These are phyloP conservation scores for Tryphoninae sp. DNA, from an alignment of 2,888 invertebrate species.

Conservation along the genomic window DNA sequence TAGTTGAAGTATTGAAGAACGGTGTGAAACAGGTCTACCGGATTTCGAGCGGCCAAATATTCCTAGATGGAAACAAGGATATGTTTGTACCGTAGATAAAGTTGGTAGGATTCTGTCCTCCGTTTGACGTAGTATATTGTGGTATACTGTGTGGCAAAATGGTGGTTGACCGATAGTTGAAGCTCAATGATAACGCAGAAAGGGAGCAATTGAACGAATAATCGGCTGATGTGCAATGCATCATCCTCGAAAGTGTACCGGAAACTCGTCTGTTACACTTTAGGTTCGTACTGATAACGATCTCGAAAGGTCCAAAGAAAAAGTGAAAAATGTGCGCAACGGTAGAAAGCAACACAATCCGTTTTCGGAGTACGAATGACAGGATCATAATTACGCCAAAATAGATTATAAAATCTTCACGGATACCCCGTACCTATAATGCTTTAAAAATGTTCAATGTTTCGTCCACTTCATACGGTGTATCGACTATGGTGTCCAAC, in stretches of 20 bases:
- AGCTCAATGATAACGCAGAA: slow-evolving; percentile 67
- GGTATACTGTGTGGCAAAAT: slow-evolving; percentile 60
- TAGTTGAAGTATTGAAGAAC: too few relatives aligned
- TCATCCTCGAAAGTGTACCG: slow-evolving; percentile 39
- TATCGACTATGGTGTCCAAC: neutral
- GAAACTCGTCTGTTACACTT: slow-evolving; percentile 42
- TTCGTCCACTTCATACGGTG: neutral
- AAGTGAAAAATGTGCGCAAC: slow-evolving; percentile 24
- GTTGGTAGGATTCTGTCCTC: too few relatives aligned
- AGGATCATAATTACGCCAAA: slow-evolving; percentile 44
- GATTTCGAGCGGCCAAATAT: too few relatives aligned
- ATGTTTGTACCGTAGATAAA: too few relatives aligned
- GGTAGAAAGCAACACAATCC: slow-evolving; percentile 8
- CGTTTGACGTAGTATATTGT: too few relatives aligned
- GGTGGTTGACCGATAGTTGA: slow-evolving; percentile 64
- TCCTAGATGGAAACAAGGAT: too few relatives aligned
- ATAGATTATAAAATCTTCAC: slow-evolving; percentile 4
- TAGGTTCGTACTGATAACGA: slow-evolving; percentile 56
- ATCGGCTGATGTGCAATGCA: slow-evolving; percentile 59
- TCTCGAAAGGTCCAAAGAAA: neutral
- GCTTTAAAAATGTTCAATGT: neutral
- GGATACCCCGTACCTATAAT: neutral
- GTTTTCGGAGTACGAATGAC: slow-evolving; percentile 32
- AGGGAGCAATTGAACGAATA: slow-evolving; percentile 57
- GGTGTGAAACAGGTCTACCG: too few relatives aligned